These are phyloP conservation scores for Burhinus oedicnemus DNA, from an alignment of 2,113 vertebrate genomes.

Conservation along the genomic window DNA sequence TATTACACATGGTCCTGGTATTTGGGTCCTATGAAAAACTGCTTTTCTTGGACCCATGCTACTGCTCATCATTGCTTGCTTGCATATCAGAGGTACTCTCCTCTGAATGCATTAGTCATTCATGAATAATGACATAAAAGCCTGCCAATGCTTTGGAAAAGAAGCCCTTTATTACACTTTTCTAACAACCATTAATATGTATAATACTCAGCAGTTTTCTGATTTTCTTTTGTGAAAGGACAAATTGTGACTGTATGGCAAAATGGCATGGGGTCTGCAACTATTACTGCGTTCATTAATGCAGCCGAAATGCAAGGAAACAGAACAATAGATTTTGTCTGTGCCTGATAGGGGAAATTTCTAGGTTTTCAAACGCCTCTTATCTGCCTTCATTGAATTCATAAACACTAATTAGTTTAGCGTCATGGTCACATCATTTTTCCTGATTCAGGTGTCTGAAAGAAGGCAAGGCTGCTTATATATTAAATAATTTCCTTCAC, in stretches of 20 bases:
- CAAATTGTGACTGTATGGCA: slow-evolving; percentile 49
- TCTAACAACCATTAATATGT: slow-evolving; percentile 73
- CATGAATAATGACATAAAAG: slow-evolving; percentile 77
- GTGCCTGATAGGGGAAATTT: background rate
- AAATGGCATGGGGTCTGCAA: slow-evolving; percentile 51
- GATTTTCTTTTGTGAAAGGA: slow-evolving; percentile 76
- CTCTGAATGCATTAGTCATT: slow-evolving; percentile 65
- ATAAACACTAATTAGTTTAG: slow-evolving; percentile 27
- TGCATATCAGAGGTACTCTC: slow-evolving; percentile 55
- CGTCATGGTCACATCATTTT: background rate
- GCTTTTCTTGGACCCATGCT: slow-evolving; percentile 6
- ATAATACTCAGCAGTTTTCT: slow-evolving; percentile 71
- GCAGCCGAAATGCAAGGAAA: slow-evolving; percentile 30
- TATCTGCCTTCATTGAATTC: background rate
- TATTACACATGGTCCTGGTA: background rate
- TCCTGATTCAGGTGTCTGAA: background rate
- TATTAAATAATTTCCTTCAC: background rate
- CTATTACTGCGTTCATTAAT: slow-evolving; percentile 65
- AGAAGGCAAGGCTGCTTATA: background rate
- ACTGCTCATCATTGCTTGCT: slow-evolving; percentile 33
- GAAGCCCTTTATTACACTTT: slow-evolving; percentile 69
- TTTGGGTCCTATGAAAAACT: slow-evolving; percentile 28
- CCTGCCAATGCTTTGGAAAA: slow-evolving; percentile 56
- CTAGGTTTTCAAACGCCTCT: slow-evolving; percentile 7
- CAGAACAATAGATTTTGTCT: slow-evolving; percentile 16